These are phyloP conservation scores for Mustelus asterias DNA, from an alignment of 2,113 vertebrate genomes.

Conservation along the genomic window DNA sequence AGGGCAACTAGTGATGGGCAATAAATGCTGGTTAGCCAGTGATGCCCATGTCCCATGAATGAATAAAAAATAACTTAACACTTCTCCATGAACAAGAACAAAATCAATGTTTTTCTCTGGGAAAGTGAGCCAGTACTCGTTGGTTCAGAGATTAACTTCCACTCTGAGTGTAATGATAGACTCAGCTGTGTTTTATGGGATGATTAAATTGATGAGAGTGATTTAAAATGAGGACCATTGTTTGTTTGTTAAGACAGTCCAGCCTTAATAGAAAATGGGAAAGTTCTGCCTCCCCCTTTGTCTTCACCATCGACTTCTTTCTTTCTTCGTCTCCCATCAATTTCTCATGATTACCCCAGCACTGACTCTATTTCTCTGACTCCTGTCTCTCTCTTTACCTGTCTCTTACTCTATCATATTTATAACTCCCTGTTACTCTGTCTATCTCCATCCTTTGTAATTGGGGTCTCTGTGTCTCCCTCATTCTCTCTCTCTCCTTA, in stretches of 20 bases:
- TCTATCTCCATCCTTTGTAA: background rate
- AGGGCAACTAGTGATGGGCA: no score
- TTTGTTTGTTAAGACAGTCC: background rate
- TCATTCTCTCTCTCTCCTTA: background rate
- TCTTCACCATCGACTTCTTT: background rate
- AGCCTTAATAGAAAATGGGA: background rate
- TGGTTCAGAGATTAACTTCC: background rate
- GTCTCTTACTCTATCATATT: background rate
- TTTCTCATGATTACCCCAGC: background rate
- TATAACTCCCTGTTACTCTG: background rate
- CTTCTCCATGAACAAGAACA: background rate
- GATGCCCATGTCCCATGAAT: no score
- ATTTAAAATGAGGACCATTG: background rate
- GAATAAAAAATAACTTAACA: no score
- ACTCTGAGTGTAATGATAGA: background rate
- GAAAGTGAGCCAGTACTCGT: background rate
- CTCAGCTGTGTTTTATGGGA: background rate
- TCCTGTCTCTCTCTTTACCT: background rate
- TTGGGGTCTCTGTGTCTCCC: background rate
- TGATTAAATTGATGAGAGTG: background rate
- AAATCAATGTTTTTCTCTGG: background rate
- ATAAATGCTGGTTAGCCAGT: no score
- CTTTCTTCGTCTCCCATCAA: background rate
- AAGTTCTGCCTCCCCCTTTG: background rate
- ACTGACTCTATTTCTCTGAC: background rate